Base-by-base conservation (phyloP, 2,888 invertebrate genomes). In the Schrankia costaestrigalis region DNA sequence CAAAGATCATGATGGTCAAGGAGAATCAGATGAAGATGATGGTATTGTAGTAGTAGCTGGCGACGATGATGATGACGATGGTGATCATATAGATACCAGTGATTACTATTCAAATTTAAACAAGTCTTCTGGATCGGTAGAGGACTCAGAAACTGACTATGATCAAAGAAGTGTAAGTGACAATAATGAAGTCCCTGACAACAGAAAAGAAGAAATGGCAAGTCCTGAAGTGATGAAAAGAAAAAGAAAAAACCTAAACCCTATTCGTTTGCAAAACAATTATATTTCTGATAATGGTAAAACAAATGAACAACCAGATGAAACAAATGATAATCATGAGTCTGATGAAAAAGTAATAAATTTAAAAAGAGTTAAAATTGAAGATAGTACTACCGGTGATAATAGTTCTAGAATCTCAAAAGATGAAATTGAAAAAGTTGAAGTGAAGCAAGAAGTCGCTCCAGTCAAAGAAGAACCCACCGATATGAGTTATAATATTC, bases 221-320 rank as follows among this genome's bases (percentile, higher is more conserved):
- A 89, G 83, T 43, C 86, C 89, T 14, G 90, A 91, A 60, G 90
- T 92, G n/a, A 92, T 90, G 63, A 94, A 93, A 65, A 89, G 96
- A 34, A 97, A 97, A 77, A 90, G 97, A 14, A 97, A 97, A 82
- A 96, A 93, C 58, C 92, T 95, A 57, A 96, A 97, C 71, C 97
- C 97, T 0, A 95, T 94, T 1, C 90, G 94, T 45, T 93, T 95
- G 66, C 92, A 94, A n/a, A 79, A 74, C 34, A 72, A 62, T 31
- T 65, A 64, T 26, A 51, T 52, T 11, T 46, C 61, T 2, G 74
- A 73, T 28, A 71, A 61, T 40, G 51, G 56, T 22, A 55, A 65
- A 15, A 41, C 48, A 2, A 58, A 60, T 25, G 57, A 67, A 31
- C 67, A 68, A 35, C 44, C 55, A 37, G 71, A 70, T 26, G n/a